Evolutionary conservation across 2,113 vertebrate species (phyloP), one percentile per base, ranked within the genome.

Genomic region (Barbus barbus): DNA sequence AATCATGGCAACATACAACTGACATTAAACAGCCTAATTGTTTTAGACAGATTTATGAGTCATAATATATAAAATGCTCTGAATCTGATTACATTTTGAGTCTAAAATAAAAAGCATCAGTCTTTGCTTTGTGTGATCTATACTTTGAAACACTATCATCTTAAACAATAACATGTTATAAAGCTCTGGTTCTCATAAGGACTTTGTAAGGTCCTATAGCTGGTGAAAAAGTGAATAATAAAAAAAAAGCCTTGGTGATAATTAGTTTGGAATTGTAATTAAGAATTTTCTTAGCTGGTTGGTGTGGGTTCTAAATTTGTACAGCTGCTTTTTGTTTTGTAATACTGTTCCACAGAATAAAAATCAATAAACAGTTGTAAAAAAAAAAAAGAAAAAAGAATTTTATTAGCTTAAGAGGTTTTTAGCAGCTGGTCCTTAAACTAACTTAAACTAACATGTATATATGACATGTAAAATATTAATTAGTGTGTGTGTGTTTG

Each of bases 1-100:
- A 78, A 89, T 75, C 33, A 24, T 11, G 76, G 56, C 76, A 60
- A 18, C 58, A 78, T 24, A 58, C 56, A 78, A 26, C 53, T 60
- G 56, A 78, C n/a, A 61, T 65, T 44, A 65, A 80, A 28, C 24
- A 80, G 38, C 24, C 9, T 51, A 63, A 80, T 8, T 65, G 60
- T 67, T 80, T 67, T 28, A 67, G 58, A 81, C 78, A 61, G 33
- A 61, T 38, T 26, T 16, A 78, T 78, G 33, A 61, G 16, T 61
- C 33, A 41, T 20, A 60, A 78, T 60, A 41, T 58, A 58, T 60
- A 16, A 41, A 78, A 78, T 4, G 9, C 16, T 24, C 33, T 61
- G 53, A 24, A 78, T 44, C 22, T 41, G 56, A 78, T 61, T 75
- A 11, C 0, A 28, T 33, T 22, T 56, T 51, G 18, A 53, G 44